Evolutionary conservation across 2,113 vertebrate genomes (phyloP).

Genomic region (Lepus americanus): DNA sequence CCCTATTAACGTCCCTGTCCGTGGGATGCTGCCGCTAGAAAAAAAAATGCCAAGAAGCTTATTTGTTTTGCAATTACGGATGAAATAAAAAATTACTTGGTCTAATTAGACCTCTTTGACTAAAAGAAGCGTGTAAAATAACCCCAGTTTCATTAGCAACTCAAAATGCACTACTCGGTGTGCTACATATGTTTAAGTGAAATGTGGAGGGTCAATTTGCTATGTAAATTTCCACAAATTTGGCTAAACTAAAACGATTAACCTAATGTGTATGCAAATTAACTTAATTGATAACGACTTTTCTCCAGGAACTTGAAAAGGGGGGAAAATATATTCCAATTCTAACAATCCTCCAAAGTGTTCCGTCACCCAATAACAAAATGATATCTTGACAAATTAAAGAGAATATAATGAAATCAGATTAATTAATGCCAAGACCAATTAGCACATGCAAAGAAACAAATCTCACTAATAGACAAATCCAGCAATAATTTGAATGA

Average conservation of each 20-base stretch:
- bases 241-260: slow-evolving; percentile 90
- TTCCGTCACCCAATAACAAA: slow-evolving; percentile 84
- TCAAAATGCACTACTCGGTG: slow-evolving; percentile 71
- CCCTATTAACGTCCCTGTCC: slow-evolving; percentile 75
- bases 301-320: slow-evolving; percentile 83
- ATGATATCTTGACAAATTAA: slow-evolving; percentile 89
- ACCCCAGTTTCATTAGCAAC: slow-evolving; percentile 77
- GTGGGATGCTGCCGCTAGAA: slow-evolving; percentile 48
- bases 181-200: slow-evolving; percentile 83
- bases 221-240: slow-evolving; percentile 88
- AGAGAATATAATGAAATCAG: slow-evolving; percentile 89
- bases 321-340: slow-evolving; percentile 78
- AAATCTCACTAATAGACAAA: slow-evolving; percentile 81
- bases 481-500: slow-evolving; percentile 73
- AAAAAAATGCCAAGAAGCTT: slow-evolving; percentile 74
- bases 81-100: slow-evolving; percentile 85
- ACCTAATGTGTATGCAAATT: slow-evolving; percentile 89
- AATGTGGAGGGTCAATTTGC: slow-evolving; percentile 88
- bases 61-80: slow-evolving; percentile 86
- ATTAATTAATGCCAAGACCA: slow-evolving; percentile 90
- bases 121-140: slow-evolving; percentile 82
- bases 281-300: slow-evolving; percentile 88
- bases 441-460: slow-evolving; percentile 87
- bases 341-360: slow-evolving; percentile 84
- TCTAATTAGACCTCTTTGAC: slow-evolving; percentile 86